These are phyloP conservation scores for Drosophila orena DNA, from an alignment of 1,140 invertebrate genomes.

Conservation along the genomic window DNA sequence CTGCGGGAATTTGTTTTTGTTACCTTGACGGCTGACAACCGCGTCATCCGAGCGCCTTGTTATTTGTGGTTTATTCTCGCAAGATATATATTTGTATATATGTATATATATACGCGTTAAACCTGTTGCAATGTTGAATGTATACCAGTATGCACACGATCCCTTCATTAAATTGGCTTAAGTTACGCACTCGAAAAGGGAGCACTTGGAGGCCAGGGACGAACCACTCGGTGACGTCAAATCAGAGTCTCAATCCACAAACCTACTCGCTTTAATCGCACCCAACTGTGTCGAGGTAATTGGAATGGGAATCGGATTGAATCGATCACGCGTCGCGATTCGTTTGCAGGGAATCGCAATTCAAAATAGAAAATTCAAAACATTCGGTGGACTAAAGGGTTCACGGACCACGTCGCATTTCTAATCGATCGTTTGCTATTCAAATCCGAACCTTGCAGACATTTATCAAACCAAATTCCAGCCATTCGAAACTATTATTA, in stretches of 20 bases:
- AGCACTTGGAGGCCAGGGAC: conserved; percentile 14
- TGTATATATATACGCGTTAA: no score
- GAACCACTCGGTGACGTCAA: conserved; percentile 26
- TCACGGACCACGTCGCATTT: conserved; percentile 23
- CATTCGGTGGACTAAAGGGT: conserved; percentile 7
- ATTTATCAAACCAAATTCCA: not conserved
- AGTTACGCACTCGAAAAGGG: conserved; percentile 24
- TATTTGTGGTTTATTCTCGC: conserved; percentile 21
- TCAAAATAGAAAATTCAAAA: conserved; percentile 10
- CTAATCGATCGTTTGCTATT: conserved; percentile 11
- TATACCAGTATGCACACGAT: not conserved
- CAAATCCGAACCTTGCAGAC: not conserved
- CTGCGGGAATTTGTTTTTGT: conserved; percentile 42
- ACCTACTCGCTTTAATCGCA: conserved; percentile 28
- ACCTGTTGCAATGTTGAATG: not conserved
- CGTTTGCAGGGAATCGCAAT: conserved; percentile 14
- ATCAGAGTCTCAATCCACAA: conserved; percentile 2
- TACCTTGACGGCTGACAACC: conserved; percentile 61
- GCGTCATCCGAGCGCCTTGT: conserved; percentile 53
- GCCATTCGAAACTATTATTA: no score
- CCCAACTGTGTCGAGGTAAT: conserved; percentile 59
- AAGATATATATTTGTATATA: conserved; percentile 3
- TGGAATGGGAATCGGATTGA: conserved; percentile 9
- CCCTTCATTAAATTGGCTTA: not conserved
- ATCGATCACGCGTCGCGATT: conserved; percentile 13